Base-by-base conservation (phyloP, 92 coral and sea anemone genomes). In the Phenganax marumi region DNA sequence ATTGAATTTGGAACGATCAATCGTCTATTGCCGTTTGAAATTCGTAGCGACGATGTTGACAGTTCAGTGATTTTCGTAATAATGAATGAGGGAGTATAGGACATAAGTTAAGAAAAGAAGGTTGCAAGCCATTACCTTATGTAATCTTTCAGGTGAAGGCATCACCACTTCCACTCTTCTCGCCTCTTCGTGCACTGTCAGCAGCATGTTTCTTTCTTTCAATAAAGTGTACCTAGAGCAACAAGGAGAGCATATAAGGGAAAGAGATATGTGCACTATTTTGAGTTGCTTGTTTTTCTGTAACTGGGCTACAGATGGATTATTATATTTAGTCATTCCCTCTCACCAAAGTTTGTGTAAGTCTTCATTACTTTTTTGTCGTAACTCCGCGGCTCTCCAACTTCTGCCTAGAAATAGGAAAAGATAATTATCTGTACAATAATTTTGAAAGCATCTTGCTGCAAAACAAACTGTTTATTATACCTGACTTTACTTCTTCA, bases 71-170 rank as follows among this genome's bases (percentile, higher is more conserved):
- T n/a, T n/a, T n/a, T 54, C 10, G 11, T 54, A 17, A 54, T 54
- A 54, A 14, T 0, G 43, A 33, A 0, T 33, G 43, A 33, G 43
- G 43, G 43, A 33, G 43, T 33, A 33, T 33, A 33, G 5, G 43
- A 33, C 43, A 5, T 33, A 1, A 33, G 43, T 33, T 33, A 33
- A 33, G 43, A 33, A 33, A 33, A 33, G 43, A 33, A 33, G 43
- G 43, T 33, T 33, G 43, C 43, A 33, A 33, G 43, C 2, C 12
- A 65, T 63, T 70, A 91, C 97, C 98, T 95, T 95, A 10, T 95
- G 92, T 16, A 86, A 89, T 87, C 98, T 90, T 68, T 91, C 89
- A 48, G 98, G 98, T 50, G 97, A 92, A 0, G 97, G 97, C 98
- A 95, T 95, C 2, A 93, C 90, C 13, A 92, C 88, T 16, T 97